These are phyloP conservation scores for Scartelaos histophorus DNA, from an alignment of 2,113 vertebrate species.

Conservation along the genomic window DNA sequence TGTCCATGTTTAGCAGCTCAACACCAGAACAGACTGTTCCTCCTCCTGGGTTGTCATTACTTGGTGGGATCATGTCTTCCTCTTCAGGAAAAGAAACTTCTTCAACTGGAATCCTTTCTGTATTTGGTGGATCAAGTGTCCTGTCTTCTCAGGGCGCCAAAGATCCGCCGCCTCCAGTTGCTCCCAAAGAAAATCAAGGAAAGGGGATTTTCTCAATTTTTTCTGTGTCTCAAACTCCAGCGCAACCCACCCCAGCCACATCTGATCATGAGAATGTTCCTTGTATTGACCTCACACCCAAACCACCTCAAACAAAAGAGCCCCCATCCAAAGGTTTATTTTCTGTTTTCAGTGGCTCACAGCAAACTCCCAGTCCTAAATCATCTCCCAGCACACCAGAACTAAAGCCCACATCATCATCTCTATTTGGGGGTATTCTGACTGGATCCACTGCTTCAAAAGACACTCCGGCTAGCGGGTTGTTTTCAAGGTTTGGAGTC, in stretches of 20 bases:
- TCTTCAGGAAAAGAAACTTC: slow-evolving; percentile 67
- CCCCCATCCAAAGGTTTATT: slow-evolving; percentile 70
- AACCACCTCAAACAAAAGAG: slow-evolving; percentile 67
- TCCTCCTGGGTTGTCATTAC: slow-evolving; percentile 66
- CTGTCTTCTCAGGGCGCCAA: slow-evolving; percentile 50
- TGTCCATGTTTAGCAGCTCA: slow-evolving; percentile 67
- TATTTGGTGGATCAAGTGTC: slow-evolving; percentile 71
- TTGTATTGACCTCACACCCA: slow-evolving; percentile 52
- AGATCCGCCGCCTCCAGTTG: slow-evolving; percentile 28
- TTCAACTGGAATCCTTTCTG: slow-evolving; percentile 72
- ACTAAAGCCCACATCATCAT: slow-evolving; percentile 57
- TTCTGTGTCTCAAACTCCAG: slow-evolving; percentile 58
- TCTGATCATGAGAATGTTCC: slow-evolving; percentile 50
- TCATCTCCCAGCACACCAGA: slow-evolving; percentile 44
- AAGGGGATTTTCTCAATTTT: slow-evolving; percentile 76
- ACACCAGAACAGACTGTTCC: slow-evolving; percentile 41
- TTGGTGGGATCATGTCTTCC: slow-evolving; percentile 73
- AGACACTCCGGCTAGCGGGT: slow-evolving; percentile 62
- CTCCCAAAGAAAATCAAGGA: slow-evolving; percentile 57
- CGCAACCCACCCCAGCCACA: slow-evolving; percentile 40
- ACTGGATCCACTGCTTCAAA: slow-evolving; percentile 63
- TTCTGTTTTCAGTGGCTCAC: slow-evolving; percentile 72
- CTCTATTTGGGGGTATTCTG: slow-evolving; percentile 75
- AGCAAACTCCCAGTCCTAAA: slow-evolving; percentile 54
- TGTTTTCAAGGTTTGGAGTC: slow-evolving; percentile 73